phyloP scores from a whole-genome alignment of 2,113 vertebrate species.

The Pygoscelis adeliae region DNA sequence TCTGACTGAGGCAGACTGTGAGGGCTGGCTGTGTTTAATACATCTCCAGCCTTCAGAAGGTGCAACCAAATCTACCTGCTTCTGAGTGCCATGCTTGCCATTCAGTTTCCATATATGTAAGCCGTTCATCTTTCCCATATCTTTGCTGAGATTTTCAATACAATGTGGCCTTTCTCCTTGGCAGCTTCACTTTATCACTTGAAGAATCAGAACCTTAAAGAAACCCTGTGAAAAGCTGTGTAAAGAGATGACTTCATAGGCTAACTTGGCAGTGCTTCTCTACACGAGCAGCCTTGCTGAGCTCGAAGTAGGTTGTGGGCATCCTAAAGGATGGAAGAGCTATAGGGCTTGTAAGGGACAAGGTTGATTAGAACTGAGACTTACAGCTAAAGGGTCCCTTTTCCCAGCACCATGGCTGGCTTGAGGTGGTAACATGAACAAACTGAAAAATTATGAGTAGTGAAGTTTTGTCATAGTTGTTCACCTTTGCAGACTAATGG shows the following conservation, averaged over 20 bases:
- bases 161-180: not conserved
- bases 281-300: not conserved
- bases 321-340: not conserved
- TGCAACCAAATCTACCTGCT: not conserved
- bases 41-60: not conserved
- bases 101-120: not conserved
- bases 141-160: not conserved
- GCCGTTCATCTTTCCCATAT: not conserved
- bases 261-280: not conserved
- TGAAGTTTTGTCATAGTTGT: not conserved
- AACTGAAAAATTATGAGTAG: not conserved
- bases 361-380: not conserved
- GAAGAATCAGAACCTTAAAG: not conserved
- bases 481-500: not conserved
- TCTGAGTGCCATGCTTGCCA: not conserved
- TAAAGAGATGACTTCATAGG: not conserved
- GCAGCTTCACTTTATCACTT: not conserved
- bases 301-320: not conserved
- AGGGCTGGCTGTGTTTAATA: not conserved
- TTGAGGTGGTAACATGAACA: not conserved
- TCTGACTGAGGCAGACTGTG: not conserved
- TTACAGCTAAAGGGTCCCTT: not conserved
- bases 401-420: rapidly evolving
- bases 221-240: not conserved
- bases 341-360: not conserved